These are phyloP conservation scores for Galleria mellonella DNA, from an alignment of 1,140 invertebrate genomes.

Conservation along the genomic window DNA sequence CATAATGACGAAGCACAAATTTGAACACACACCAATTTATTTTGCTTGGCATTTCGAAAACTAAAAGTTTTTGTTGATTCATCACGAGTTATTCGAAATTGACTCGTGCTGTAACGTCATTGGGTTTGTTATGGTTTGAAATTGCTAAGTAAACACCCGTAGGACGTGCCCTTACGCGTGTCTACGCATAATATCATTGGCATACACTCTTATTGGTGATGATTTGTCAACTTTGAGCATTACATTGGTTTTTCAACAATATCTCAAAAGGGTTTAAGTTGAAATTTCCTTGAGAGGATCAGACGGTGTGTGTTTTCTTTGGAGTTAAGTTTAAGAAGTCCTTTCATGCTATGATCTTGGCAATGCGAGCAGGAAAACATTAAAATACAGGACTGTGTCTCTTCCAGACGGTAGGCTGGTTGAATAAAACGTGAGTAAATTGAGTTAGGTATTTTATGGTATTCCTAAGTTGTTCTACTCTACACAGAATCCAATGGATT, in stretches of 20 bases:
- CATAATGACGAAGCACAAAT: constrained; percentile 27
- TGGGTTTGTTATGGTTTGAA: constrained; percentile 26
- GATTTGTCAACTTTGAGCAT: constrained; percentile 52
- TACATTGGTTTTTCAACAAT: constrained; percentile 23
- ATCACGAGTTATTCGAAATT: constrained; percentile 9
- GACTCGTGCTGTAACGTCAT: constrained; percentile 12
- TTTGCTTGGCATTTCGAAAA: constrained; percentile 11
- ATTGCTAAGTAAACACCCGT: constrained; percentile 26
- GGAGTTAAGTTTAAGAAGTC: constrained; percentile 33
- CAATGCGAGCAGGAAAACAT: constrained; percentile 28
- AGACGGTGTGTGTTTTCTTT: constrained; percentile 31
- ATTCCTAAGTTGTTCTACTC: too few species aligned
- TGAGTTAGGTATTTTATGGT: too few species aligned
- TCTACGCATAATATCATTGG: constrained; percentile 63
- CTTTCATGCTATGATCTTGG: constrained; percentile 38
- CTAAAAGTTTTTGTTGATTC: constrained; percentile 8
- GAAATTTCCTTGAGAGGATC: not conserved
- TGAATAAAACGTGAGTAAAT: constrained; percentile 6
- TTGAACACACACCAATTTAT: not conserved
- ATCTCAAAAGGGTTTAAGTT: not conserved
- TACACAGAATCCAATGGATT: too few species aligned
- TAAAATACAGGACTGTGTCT: constrained; percentile 11
- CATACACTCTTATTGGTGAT: constrained; percentile 53
- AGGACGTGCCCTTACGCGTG: constrained; percentile 37
- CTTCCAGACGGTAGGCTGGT: constrained; percentile 3